phyloP scores from a whole-genome alignment of 2,113 vertebrate genomes.

The Heterochromis multidens region DNA sequence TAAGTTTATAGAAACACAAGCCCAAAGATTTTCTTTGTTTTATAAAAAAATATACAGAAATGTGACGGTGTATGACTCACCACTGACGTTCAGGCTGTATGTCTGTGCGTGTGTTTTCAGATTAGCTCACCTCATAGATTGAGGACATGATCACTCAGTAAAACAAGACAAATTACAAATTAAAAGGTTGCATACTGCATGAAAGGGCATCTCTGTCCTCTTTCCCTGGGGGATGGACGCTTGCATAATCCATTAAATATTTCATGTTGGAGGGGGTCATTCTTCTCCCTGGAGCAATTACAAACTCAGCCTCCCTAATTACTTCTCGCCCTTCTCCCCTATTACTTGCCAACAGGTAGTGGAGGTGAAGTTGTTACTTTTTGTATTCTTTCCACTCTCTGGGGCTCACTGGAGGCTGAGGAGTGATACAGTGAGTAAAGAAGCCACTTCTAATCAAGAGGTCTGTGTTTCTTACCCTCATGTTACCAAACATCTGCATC shows the following conservation, averaged over 20 bases:
- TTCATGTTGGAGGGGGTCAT: conserved; percentile 21
- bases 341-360: conserved; percentile 9
- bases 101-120: not conserved
- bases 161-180: conserved; percentile 33
- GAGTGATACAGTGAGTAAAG: not conserved
- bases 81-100: not conserved
- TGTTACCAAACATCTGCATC: not conserved
- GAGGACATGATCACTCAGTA: not conserved
- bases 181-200: conserved; percentile 10
- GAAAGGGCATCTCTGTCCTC: not conserved
- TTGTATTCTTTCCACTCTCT: not conserved
- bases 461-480: not conserved
- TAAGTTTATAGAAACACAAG: conserved; percentile 8
- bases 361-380: not conserved
- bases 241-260: conserved; percentile 36
- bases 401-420: not conserved
- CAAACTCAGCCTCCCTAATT: conserved; percentile 34
- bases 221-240: not conserved
- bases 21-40: conserved; percentile 6
- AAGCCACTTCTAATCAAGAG: not conserved
- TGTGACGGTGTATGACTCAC: conserved; percentile 8
- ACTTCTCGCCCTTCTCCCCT: not conserved
- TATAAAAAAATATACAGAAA: not conserved
- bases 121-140: conserved; percentile 3
- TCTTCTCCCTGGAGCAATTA: conserved; percentile 13